Percentiles rank a stretch among this genome's conserved stretches.
phyloP scores from a whole-genome alignment of 2,888 invertebrate genomes.

The Noctua janthina region DNA sequence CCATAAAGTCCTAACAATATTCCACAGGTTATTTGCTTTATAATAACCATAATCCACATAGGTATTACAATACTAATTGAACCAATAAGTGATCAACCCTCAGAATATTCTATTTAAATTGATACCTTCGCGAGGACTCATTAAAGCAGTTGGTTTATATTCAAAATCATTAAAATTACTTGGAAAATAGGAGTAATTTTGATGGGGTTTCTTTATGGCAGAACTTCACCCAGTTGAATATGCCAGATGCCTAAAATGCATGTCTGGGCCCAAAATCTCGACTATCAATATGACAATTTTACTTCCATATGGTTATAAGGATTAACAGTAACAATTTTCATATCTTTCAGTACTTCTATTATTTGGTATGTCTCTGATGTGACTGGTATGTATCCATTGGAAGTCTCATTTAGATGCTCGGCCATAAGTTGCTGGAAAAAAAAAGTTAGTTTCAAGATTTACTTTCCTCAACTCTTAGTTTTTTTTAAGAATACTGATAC shows the following conservation, averaged over 20 bases:
- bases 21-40: too few relatives aligned
- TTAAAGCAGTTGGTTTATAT: too few relatives aligned
- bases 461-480: background rate
- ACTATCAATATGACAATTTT: constrained; percentile 76
- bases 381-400: constrained; percentile 78
- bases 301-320: constrained; percentile 84
- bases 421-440: constrained; percentile 81
- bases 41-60: too few relatives aligned
- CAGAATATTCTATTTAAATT: too few relatives aligned
- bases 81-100: too few relatives aligned
- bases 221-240: background rate
- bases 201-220: background rate
- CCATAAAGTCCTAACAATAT: too few relatives aligned
- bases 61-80: too few relatives aligned
- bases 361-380: constrained; percentile 77
- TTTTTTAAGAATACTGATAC: background rate
- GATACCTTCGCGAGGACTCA: too few relatives aligned
- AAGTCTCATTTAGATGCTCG: constrained; percentile 72
- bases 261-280: background rate
- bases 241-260: background rate
- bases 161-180: background rate
- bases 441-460: background rate
- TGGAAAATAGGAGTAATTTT: background rate
- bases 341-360: constrained; percentile 78
- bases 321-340: constrained; percentile 79